Evolutionary conservation across 1,140 invertebrate genomes (phyloP).

Genomic region (Pachypeltis micranthus): DNA sequence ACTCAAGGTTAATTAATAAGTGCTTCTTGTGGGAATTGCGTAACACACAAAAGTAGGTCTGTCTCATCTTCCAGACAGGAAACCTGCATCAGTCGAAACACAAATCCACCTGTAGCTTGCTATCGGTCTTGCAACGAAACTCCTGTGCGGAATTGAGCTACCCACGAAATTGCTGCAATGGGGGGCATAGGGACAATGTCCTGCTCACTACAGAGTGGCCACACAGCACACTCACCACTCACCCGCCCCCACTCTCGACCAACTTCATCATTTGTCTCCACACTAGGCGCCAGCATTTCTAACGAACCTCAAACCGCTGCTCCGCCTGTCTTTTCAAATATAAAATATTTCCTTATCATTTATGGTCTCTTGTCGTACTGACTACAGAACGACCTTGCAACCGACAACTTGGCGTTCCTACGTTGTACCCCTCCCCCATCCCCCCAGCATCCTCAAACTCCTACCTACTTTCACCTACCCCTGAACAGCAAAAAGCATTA

Average conservation of each 20-base stretch:
- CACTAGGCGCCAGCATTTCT: not conserved
- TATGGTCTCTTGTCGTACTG: conserved; percentile 5
- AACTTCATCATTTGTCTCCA: conserved; percentile 3
- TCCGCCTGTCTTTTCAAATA: not conserved
- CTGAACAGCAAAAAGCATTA: conserved; percentile 17
- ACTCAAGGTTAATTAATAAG: too few species aligned
- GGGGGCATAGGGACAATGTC: too few species aligned
- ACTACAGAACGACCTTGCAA: not conserved
- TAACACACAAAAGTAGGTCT: too few species aligned
- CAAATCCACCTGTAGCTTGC: too few species aligned
- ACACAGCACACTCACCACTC: too few species aligned
- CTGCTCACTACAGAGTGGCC: too few species aligned
- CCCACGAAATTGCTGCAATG: too few species aligned
- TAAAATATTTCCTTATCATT: conserved; percentile 1
- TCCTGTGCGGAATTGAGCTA: too few species aligned
- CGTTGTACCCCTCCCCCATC: not conserved
- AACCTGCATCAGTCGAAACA: too few species aligned
- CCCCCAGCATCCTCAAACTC: not conserved
- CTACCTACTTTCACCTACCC: conserved; percentile 4
- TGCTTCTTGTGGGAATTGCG: too few species aligned
- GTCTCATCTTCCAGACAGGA: too few species aligned
- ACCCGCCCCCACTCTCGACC: not conserved
- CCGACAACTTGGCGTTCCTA: not conserved
- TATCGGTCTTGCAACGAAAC: too few species aligned
- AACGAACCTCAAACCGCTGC: not conserved